Evolutionary conservation across 2,888 invertebrate species (phyloP).

Genomic region (Bedellia somnulentella): DNA sequence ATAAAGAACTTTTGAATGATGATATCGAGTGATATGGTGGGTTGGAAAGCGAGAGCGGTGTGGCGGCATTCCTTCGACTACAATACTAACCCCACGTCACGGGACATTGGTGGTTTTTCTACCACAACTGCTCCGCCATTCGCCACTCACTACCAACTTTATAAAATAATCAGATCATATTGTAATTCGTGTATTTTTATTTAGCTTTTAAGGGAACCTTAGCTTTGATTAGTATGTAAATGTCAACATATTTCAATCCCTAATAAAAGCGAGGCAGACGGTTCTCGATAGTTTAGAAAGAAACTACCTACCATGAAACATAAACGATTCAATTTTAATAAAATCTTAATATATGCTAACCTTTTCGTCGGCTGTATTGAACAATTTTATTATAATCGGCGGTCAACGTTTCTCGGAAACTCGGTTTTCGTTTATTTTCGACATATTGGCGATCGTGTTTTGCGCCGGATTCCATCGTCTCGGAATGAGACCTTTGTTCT

Average conservation of each 20-base stretch:
- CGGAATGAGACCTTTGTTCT: conserved; percentile 36
- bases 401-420: conserved; percentile 53
- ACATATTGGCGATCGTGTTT: conserved; percentile 47
- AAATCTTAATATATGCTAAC: conserved; percentile 21
- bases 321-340: conserved; percentile 6
- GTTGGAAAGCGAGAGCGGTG: conserved; percentile 45
- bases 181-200: too few species aligned
- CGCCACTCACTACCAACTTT: too few species aligned
- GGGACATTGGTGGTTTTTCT: too few species aligned
- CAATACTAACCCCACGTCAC: too few species aligned
- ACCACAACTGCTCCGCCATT: too few species aligned
- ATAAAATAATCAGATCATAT: too few species aligned
- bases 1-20: conserved; percentile 21
- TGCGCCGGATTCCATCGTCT: conserved; percentile 30
- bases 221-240: too few species aligned
- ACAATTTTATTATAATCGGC: conserved; percentile 56
- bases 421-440: conserved; percentile 40
- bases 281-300: too few species aligned
- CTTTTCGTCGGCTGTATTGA: conserved; percentile 42
- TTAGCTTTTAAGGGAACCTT: too few species aligned
- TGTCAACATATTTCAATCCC: too few species aligned
- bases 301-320: conserved; percentile 5
- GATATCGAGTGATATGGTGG: conserved; percentile 14
- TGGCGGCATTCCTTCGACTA: conserved; percentile 46
- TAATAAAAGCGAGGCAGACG: too few species aligned